Conservation (phyloP, 92 coral and sea anemone genomes). For the Parazoanthus darwini region DNA sequence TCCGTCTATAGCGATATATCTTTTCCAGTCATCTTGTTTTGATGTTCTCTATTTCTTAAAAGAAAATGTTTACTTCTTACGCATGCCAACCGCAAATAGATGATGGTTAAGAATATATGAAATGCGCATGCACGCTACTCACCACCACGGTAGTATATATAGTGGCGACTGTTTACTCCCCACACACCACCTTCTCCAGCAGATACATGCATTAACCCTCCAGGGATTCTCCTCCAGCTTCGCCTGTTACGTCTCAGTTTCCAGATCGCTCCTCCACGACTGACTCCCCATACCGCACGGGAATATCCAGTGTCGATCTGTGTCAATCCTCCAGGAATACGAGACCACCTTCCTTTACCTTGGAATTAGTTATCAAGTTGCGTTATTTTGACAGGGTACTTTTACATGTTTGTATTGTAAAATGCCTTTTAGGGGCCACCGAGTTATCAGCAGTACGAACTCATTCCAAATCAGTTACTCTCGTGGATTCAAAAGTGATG, state of each 20-base stretch:
- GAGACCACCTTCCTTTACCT: slow-evolving; percentile 26
- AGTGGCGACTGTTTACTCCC: slow-evolving; percentile 15
- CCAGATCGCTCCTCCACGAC: slow-evolving; percentile 26
- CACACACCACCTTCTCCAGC: slow-evolving; percentile 52
- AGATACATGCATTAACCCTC: slow-evolving; percentile 35
- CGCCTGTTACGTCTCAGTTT: slow-evolving; percentile 14
- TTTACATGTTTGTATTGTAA: neutral
- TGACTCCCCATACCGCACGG: slow-evolving; percentile 36
- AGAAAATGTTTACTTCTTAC: too few species aligned
- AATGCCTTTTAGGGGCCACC: neutral
- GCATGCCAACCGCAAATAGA: neutral
- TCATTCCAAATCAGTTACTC: too few species aligned
- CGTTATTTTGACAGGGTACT: neutral
- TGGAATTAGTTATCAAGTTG: neutral
- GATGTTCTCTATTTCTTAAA: neutral
- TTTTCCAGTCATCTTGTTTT: neutral
- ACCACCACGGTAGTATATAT: slow-evolving; percentile 35
- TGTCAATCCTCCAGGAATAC: slow-evolving; percentile 33
- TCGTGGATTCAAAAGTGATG: too few species aligned
- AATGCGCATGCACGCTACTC: neutral
- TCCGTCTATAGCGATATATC: too few species aligned
- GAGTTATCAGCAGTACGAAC: too few species aligned
- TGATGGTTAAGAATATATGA: neutral
- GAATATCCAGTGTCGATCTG: slow-evolving; percentile 41
- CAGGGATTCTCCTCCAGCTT: slow-evolving; percentile 45